Percentiles rank a stretch among this genome's conserved stretches.
phyloP scores from a whole-genome alignment of 2,113 vertebrate genomes.

The Cyprinodon tularosa region DNA sequence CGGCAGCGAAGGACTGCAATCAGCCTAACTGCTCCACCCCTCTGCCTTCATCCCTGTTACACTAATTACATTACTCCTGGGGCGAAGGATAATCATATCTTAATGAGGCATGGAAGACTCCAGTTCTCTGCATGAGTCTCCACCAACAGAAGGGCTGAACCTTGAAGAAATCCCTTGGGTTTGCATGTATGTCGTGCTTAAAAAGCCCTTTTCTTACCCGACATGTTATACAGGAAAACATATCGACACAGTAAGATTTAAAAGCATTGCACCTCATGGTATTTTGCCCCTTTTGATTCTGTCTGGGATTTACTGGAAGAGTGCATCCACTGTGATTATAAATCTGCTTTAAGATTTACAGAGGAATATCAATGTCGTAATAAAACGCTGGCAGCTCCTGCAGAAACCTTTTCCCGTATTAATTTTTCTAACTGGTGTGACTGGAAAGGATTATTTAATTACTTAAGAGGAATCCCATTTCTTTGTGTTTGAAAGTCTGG shows the following conservation, averaged over 20 bases:
- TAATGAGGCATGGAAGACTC: constrained; percentile 57
- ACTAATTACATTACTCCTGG: constrained; percentile 67
- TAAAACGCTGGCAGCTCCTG: constrained; percentile 13
- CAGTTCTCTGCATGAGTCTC: constrained; percentile 17
- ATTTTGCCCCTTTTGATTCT: neutral
- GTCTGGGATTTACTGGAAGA: neutral
- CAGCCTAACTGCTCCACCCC: constrained; percentile 24
- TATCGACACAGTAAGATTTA: neutral
- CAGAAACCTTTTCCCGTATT: constrained; percentile 11
- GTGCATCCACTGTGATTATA: neutral
- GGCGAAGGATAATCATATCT: constrained; percentile 65
- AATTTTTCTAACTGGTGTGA: constrained; percentile 32
- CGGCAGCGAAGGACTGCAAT: constrained; percentile 20
- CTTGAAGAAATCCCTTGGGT: neutral
- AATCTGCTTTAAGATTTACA: neutral
- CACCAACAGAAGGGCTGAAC: constrained; percentile 11
- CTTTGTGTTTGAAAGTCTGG: too few species aligned
- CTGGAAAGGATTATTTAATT: constrained; percentile 39
- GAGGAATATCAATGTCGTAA: constrained; percentile 1
- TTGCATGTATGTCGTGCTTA: neutral
- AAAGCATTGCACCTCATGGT: neutral
- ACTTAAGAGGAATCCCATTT: constrained; percentile 9
- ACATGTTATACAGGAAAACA: neutral
- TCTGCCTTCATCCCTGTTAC: constrained; percentile 37
- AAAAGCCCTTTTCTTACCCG: neutral